Conservation (phyloP, 2,888 invertebrate genomes). For the Mamestra brassicae region DNA sequence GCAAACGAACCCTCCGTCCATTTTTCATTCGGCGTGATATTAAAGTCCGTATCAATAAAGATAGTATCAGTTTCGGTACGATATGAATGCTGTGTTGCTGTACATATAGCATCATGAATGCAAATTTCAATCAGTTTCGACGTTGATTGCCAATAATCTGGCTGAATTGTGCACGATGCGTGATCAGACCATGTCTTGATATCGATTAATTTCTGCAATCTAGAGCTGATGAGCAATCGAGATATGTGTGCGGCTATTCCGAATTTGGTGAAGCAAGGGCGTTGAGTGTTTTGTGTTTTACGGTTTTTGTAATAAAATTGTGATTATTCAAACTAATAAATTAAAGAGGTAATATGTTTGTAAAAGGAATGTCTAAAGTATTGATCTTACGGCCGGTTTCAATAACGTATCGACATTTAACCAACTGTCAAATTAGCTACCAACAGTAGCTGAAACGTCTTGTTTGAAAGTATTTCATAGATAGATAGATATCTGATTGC, state of each 20-base stretch:
- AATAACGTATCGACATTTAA: too few species aligned
- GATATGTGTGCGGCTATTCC: neutral
- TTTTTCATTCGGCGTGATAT: slow-evolving; percentile 34
- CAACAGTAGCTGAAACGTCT: too few species aligned
- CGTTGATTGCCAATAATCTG: slow-evolving; percentile 67
- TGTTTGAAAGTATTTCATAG: too few species aligned
- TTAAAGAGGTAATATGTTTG: too few species aligned
- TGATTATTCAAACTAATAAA: too few species aligned
- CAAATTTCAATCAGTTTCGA: slow-evolving; percentile 61
- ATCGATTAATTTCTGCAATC: slow-evolving; percentile 45
- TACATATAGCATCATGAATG: slow-evolving; percentile 48
- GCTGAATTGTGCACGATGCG: slow-evolving; percentile 32
- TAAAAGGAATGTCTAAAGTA: too few species aligned
- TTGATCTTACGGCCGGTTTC: too few species aligned
- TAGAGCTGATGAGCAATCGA: neutral
- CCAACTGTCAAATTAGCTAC: too few species aligned
- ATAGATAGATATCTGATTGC: too few species aligned
- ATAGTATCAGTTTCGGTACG: slow-evolving; percentile 1
- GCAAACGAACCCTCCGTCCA: slow-evolving; percentile 1
- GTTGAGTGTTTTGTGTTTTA: neutral
- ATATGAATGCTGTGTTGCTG: neutral
- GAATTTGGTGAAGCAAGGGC: neutral
- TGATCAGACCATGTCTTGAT: slow-evolving; percentile 32
- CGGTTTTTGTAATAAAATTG: too few species aligned
- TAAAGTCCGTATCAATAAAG: slow-evolving; percentile 27